These are phyloP conservation scores for Syrista parreyssii DNA, from an alignment of 2,888 invertebrate species.

Conservation along the genomic window DNA sequence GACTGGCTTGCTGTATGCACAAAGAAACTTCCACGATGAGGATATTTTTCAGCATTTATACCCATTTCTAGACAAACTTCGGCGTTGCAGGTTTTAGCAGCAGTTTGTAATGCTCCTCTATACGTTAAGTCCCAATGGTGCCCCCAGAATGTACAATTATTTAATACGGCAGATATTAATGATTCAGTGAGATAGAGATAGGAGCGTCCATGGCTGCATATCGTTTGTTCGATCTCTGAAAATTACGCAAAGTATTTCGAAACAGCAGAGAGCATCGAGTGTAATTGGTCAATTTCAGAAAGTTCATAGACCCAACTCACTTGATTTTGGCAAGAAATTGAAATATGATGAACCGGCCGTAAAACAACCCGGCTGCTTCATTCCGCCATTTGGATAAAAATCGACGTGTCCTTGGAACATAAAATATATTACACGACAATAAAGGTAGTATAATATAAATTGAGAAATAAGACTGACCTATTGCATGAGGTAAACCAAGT, in stretches of 20 bases:
- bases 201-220: slow-evolving; percentile 74
- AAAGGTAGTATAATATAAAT: neutral
- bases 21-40: slow-evolving; percentile 68
- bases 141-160: slow-evolving; percentile 70
- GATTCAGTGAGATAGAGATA: slow-evolving; percentile 72
- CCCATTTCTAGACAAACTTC: slow-evolving; percentile 71
- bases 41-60: slow-evolving; percentile 65
- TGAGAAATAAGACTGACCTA: slow-evolving; percentile 61
- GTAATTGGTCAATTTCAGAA: neutral
- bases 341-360: slow-evolving; percentile 61
- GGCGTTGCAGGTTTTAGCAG: slow-evolving; percentile 60
- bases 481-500: slow-evolving; percentile 71
- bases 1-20: slow-evolving; percentile 68
- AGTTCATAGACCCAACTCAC: slow-evolving; percentile 54
- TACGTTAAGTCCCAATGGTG: slow-evolving; percentile 70
- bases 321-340: slow-evolving; percentile 56
- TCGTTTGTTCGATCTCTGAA: slow-evolving; percentile 68
- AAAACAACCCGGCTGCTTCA: slow-evolving; percentile 74
- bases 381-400: slow-evolving; percentile 78
- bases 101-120: slow-evolving; percentile 65
- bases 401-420: slow-evolving; percentile 70
- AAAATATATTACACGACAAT: neutral
- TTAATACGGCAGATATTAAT: slow-evolving; percentile 57
- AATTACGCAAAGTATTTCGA: neutral
- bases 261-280: neutral